Conservation (phyloP, 2,113 vertebrate genomes). For the Seriola rivoliana region DNA sequence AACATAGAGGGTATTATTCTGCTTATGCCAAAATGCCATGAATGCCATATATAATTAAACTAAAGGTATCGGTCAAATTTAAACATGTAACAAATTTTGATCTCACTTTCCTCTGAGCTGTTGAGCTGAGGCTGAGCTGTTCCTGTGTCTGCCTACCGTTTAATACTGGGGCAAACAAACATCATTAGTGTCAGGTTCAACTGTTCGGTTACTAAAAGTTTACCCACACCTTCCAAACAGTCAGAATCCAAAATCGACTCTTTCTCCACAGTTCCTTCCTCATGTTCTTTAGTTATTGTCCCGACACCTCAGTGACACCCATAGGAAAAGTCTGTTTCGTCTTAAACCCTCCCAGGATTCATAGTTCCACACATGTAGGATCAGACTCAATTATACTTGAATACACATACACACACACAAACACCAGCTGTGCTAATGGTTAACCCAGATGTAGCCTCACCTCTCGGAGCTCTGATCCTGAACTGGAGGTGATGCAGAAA, state of each 20-base stretch:
- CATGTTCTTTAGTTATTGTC: conserved; percentile 16
- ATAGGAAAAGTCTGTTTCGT: conserved; percentile 14
- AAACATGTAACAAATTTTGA: too few relatives aligned
- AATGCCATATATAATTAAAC: too few relatives aligned
- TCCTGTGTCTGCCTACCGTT: too few relatives aligned
- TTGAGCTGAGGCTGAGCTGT: too few relatives aligned
- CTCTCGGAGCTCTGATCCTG: conserved; percentile 34
- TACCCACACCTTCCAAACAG: background rate
- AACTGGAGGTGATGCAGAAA: conserved; percentile 51
- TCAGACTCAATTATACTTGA: background rate
- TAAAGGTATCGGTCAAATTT: too few relatives aligned
- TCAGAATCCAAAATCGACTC: background rate
- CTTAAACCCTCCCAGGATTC: background rate
- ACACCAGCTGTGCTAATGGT: conserved; percentile 26
- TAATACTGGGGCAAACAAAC: too few relatives aligned
- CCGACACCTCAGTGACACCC: conserved; percentile 17
- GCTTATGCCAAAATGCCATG: too few relatives aligned
- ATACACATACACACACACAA: background rate
- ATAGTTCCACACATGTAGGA: background rate
- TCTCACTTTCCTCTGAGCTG: too few relatives aligned
- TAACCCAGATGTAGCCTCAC: conserved; percentile 38
- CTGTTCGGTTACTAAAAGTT: too few relatives aligned
- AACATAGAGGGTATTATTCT: too few relatives aligned
- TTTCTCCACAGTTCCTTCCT: conserved; percentile 17
- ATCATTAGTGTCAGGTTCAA: too few relatives aligned